Percentiles rank a stretch among this genome's conserved stretches.
Conservation (phyloP, 1,140 invertebrate genomes). For the Latrodectus geometricus region DNA sequence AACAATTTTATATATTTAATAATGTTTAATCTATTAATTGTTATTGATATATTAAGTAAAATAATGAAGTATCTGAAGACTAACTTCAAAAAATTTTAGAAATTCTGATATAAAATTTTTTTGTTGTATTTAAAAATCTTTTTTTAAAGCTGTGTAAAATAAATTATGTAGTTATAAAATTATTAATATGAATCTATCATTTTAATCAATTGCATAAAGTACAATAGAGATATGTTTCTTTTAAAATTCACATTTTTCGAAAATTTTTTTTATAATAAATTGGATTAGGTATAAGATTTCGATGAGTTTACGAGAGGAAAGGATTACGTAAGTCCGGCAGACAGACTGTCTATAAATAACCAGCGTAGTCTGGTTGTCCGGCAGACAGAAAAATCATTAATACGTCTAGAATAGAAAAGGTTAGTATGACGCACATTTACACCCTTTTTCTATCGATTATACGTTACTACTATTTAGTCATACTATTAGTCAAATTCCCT, state of each 20-base stretch:
- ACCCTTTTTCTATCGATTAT: not conserved
- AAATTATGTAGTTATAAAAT: not conserved
- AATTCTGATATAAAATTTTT: too few relatives aligned
- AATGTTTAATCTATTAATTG: too few relatives aligned
- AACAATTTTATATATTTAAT: too few relatives aligned
- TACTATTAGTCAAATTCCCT: too few relatives aligned
- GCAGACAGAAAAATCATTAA: not conserved
- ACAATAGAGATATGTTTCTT: not conserved
- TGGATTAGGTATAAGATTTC: not conserved
- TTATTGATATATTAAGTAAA: too few relatives aligned
- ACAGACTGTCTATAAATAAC: not conserved
- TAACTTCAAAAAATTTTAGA: too few relatives aligned
- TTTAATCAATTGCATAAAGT: not conserved
- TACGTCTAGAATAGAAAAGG: not conserved
- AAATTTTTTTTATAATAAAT: too few relatives aligned
- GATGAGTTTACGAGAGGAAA: not conserved
- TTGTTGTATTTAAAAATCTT: too few relatives aligned
- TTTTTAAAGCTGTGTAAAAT: too few relatives aligned
- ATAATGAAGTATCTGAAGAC: too few relatives aligned
- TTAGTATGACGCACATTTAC: not conserved
- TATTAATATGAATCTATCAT: not conserved
- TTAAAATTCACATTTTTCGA: not conserved
- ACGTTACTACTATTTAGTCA: not conserved
- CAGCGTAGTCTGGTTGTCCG: not conserved
- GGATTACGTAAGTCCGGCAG: not conserved